Evolutionary conservation across 2,888 invertebrate genomes (phyloP).

Genomic region (Bibio marci): DNA sequence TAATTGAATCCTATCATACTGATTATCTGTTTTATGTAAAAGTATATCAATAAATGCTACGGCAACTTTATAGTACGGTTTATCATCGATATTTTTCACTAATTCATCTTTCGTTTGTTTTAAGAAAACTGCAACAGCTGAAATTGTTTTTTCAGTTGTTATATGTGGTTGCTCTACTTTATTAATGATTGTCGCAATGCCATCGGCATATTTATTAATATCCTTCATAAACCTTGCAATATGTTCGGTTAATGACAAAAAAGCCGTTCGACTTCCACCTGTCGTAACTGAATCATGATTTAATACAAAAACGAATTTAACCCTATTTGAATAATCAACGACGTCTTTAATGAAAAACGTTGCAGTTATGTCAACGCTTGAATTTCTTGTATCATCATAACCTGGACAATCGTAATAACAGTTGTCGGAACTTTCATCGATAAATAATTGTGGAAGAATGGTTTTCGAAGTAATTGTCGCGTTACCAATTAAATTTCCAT

Average conservation of each 20-base stretch:
- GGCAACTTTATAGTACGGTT: too few species aligned
- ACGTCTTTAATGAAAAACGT: conserved; percentile 18
- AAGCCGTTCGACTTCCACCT: neutral
- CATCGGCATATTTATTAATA: conserved; percentile 3
- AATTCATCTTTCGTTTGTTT: too few species aligned
- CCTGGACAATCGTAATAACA: conserved; percentile 10
- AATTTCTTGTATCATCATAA: conserved; percentile 11
- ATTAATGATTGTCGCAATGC: conserved; percentile 7
- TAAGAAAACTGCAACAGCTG: too few species aligned
- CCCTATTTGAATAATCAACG: conserved; percentile 11
- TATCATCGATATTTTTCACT: too few species aligned
- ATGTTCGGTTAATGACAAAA: neutral
- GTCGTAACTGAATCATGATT: conserved; percentile 13
- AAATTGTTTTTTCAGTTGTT: too few species aligned
- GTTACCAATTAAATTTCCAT: too few species aligned
- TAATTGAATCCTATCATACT: too few species aligned
- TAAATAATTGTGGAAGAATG: conserved; percentile 2
- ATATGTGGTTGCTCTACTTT: neutral
- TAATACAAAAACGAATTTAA: conserved; percentile 15
- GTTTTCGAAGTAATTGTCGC: conserved; percentile 3
- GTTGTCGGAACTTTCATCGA: neutral
- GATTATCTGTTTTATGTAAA: too few species aligned
- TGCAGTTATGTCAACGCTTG: conserved; percentile 14
- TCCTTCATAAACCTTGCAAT: conserved; percentile 3
- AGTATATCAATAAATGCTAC: too few species aligned